Evolutionary conservation across 1,140 invertebrate genomes (phyloP), one percentile per base, ranked within the genome.

Genomic region (Orius laevigatus): DNA sequence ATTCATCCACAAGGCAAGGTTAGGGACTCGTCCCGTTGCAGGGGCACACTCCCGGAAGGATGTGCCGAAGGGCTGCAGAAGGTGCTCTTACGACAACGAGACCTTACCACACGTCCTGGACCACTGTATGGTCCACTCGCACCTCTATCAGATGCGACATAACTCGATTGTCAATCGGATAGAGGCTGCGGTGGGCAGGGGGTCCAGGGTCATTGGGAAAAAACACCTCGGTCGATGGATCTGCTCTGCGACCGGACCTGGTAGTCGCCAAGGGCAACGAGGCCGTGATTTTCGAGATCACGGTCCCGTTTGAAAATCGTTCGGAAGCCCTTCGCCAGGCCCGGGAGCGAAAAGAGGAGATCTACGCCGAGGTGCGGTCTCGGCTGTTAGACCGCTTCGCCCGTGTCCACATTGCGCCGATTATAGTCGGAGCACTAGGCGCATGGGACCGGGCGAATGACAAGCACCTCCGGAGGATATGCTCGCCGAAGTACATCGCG

Each of bases 281-380:
- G 0, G 46, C 57, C 12, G 4, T 44, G 20, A 56, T 61, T 11
- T 51, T 63, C 35, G 62, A 67, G 45, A 59, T 68, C 2, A 49
- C 60, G 14, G 56, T 66, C 18, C 56, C 60, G 0, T 66, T 65
- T 16, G 63, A 68, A 34, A 66, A 64, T 49, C 48, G 55, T 5
- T 14, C 25, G 5, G 48, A 39, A 0, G 60, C 57, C 0, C 35
- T 62, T 5, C 48, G 40, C 1, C 39, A 32, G 10, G 56, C 51
- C 0, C 42, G 56, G 8, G 6, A 12, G 0, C 20, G 6, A 15
- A 63, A 63, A 42, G 35, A 56, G 0, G 11, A 10, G 0, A 64
- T 63, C 16, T 64, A 64, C 36, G 19, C 11, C 10, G 11, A 10
- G 10, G 11, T 46, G 1, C 12, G 14, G 32, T 8, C 31, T 1